phyloP scores from a whole-genome alignment of 2,888 invertebrate species.

The Monochamus alternatus region DNA sequence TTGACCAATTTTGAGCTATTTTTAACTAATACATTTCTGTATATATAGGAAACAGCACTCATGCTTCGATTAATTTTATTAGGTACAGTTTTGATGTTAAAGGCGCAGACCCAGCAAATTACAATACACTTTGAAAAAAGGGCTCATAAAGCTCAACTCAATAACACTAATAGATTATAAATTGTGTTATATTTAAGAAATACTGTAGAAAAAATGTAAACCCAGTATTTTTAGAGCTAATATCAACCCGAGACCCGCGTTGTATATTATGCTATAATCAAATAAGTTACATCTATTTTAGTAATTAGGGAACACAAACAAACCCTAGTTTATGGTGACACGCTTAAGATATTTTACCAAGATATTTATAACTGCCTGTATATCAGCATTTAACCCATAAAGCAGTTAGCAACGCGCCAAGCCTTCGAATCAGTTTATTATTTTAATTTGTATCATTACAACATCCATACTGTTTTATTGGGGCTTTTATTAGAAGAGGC shows the following conservation, averaged over 20 bases:
- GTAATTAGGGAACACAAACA: background rate
- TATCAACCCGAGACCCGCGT: background rate
- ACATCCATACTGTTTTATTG: slow-evolving; percentile 13
- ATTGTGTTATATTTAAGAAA: too few relatives aligned
- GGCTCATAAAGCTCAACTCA: too few relatives aligned
- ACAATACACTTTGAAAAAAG: too few relatives aligned
- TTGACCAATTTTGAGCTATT: too few relatives aligned
- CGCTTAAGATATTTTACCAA: background rate
- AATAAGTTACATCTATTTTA: background rate
- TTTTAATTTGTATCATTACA: slow-evolving; percentile 21
- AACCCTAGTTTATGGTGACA: background rate
- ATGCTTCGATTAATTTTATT: too few relatives aligned
- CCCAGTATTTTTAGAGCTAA: too few relatives aligned
- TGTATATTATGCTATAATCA: background rate
- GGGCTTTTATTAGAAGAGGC: slow-evolving; percentile 14
- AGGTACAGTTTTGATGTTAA: too few relatives aligned
- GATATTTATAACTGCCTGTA: slow-evolving; percentile 16
- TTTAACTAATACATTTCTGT: too few relatives aligned
- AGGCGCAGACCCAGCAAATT: too few relatives aligned
- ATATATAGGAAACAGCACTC: too few relatives aligned
- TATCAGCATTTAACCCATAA: slow-evolving; percentile 2
- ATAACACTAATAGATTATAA: too few relatives aligned
- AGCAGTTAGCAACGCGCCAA: background rate
- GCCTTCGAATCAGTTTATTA: slow-evolving; percentile 24
- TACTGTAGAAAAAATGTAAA: too few relatives aligned